These are phyloP conservation scores for Drosophila gunungcola DNA, from an alignment of 1,140 invertebrate genomes.

Conservation along the genomic window DNA sequence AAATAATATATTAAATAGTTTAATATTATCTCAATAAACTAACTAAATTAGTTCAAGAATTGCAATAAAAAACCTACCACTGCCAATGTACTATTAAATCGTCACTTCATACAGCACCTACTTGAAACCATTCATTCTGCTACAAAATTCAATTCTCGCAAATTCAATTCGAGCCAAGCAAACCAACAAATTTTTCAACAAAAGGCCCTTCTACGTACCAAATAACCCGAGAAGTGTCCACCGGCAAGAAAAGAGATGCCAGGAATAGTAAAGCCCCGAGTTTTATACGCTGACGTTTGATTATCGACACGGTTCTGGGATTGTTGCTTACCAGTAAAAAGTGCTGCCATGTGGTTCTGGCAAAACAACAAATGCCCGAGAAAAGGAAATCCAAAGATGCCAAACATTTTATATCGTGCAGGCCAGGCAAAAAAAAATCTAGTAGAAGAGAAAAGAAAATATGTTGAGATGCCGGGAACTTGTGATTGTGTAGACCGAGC, in stretches of 20 bases:
- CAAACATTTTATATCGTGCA: constrained; percentile 69
- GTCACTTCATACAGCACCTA: constrained; percentile 35
- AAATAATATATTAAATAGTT: background rate
- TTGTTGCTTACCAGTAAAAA: constrained; percentile 52
- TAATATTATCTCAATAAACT: background rate
- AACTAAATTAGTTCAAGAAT: background rate
- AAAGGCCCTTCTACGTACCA: constrained; percentile 15
- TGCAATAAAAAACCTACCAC: background rate
- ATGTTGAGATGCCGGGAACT: constrained; percentile 36
- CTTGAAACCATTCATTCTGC: constrained; percentile 35
- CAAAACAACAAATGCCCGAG: constrained; percentile 49
- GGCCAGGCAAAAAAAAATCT: constrained; percentile 45
- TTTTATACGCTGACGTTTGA: constrained; percentile 81
- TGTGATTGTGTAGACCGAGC: constrained; percentile 59
- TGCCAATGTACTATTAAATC: constrained; percentile 17
- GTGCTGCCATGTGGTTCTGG: constrained; percentile 56
- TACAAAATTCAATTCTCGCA: constrained; percentile 42
- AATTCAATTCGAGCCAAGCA: constrained; percentile 41
- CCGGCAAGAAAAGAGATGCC: constrained; percentile 34
- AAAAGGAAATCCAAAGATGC: constrained; percentile 72
- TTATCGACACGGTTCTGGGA: constrained; percentile 68
- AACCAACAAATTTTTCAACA: constrained; percentile 38
- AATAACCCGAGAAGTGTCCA: constrained; percentile 38
- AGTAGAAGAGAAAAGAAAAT: constrained; percentile 12
- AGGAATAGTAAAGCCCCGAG: constrained; percentile 66